These are phyloP conservation scores for Dissostichus mawsoni DNA, from an alignment of 2,113 vertebrate genomes.

Conservation along the genomic window DNA sequence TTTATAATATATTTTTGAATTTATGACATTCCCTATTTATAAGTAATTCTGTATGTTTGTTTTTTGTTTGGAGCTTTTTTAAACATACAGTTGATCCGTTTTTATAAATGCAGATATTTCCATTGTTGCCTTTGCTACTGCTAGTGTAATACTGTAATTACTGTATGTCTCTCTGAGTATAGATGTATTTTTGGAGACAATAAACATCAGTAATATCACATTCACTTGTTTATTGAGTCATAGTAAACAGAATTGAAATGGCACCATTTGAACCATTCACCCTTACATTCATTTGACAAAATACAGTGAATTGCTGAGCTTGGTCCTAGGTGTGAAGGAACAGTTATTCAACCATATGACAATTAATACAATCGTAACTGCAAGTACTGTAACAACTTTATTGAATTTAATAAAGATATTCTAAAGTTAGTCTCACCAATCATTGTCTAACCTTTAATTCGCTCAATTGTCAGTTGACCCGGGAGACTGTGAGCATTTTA, in stretches of 20 bases:
- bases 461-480: constrained; percentile 23
- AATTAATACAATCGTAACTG: neutral
- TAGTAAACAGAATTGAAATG: constrained; percentile 12
- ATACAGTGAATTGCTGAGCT: neutral
- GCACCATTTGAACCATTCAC: neutral
- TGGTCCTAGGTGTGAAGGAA: neutral
- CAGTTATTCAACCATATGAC: constrained; percentile 26
- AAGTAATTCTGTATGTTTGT: neutral
- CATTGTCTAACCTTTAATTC: constrained; percentile 23
- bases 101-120: constrained; percentile 12
- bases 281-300: neutral
- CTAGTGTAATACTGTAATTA: neutral
- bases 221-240: constrained; percentile 35
- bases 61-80: constrained; percentile 7
- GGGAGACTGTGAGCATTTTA: constrained; percentile 23
- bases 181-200: neutral
- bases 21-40: constrained; percentile 55
- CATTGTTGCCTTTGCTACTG: constrained; percentile 12
- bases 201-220: constrained; percentile 3
- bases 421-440: neutral
- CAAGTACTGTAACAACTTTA: neutral
- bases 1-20: constrained; percentile 36
- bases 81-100: neutral
- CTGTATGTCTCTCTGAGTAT: neutral
- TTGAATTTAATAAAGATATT: neutral